Conservation (phyloP, 2,113 vertebrate species). For the Aleadryas rufinucha region DNA sequence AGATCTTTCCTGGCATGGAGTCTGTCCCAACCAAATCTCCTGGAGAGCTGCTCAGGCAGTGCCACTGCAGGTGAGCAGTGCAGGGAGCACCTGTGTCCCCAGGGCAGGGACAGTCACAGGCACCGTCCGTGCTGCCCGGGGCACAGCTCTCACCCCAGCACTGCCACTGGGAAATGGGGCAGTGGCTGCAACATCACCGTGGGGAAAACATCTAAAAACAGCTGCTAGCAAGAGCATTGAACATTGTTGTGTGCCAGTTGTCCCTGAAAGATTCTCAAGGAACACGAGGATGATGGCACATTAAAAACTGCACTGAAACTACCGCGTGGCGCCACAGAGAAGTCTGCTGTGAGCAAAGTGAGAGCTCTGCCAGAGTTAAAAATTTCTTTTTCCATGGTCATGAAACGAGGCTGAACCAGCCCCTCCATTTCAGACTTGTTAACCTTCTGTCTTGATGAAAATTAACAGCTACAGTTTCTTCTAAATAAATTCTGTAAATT, state of each 20-base stretch:
- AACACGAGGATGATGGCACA: neutral
- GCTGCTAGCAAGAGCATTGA: neutral
- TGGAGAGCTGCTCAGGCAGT: neutral
- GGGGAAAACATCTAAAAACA: fast-evolving
- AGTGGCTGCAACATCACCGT: neutral
- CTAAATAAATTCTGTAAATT: neutral
- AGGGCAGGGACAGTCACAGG: fast-evolving
- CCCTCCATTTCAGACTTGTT: neutral
- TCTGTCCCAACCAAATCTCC: neutral
- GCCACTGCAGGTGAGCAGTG: neutral
- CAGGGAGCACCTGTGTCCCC: neutral
- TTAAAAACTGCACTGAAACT: neutral
- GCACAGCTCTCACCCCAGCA: too few relatives aligned
- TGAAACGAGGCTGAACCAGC: neutral
- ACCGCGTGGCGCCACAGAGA: neutral
- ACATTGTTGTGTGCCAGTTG: neutral
- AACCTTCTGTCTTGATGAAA: constrained; percentile 20
- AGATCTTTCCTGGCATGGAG: neutral
- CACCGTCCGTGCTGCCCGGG: fast-evolving
- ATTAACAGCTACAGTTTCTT: neutral
- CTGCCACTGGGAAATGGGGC: neutral
- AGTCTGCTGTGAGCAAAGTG: neutral
- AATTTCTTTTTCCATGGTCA: neutral
- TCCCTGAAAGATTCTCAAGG: neutral
- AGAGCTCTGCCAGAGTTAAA: neutral